Conservation (phyloP, 2,888 invertebrate species). For the Diarsia rubi region DNA sequence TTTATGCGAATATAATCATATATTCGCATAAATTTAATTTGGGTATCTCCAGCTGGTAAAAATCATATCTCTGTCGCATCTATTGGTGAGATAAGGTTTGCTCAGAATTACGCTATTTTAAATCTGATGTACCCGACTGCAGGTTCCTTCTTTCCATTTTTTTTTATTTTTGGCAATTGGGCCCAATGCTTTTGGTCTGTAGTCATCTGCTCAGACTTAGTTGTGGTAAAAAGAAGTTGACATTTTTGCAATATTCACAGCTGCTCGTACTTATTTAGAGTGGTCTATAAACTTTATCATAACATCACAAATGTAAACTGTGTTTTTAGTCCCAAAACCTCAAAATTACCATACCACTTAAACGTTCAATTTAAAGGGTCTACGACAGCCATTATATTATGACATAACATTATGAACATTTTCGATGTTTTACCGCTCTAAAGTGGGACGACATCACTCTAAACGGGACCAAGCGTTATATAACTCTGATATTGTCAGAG, state of each 20-base stretch:
- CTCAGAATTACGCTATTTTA: not conserved
- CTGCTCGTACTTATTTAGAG: not conserved
- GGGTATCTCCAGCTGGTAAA: not conserved
- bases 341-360: constrained; percentile 24
- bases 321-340: not conserved
- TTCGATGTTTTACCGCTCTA: constrained; percentile 48
- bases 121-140: not conserved
- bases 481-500: constrained; percentile 62
- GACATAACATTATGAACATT: constrained; percentile 52
- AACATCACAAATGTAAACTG: constrained; percentile 1
- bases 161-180: not conserved
- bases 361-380: constrained; percentile 29
- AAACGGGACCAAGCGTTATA: constrained; percentile 60
- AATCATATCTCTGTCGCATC: not conserved
- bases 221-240: not conserved
- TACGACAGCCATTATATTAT: constrained; percentile 34
- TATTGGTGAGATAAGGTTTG: not conserved
- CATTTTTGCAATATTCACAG: not conserved
- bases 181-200: not conserved
- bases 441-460: constrained; percentile 59
- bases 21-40: not conserved
- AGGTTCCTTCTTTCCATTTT: not conserved
- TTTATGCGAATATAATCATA: too few species aligned
- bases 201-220: not conserved
- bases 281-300: not conserved